phyloP scores from a whole-genome alignment of 2,888 invertebrate genomes.

The Phengaris alcon region DNA sequence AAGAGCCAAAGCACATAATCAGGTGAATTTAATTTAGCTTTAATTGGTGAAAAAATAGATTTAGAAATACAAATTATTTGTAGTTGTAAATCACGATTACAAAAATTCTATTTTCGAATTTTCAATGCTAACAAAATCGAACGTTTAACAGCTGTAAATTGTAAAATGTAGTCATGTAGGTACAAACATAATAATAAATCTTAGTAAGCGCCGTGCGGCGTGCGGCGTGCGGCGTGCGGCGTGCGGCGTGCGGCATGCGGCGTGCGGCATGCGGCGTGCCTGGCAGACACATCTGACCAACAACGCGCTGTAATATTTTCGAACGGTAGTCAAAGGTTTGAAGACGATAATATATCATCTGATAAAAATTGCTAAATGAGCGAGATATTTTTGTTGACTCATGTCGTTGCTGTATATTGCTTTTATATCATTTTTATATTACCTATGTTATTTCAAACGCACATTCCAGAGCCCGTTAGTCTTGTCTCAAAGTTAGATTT shows the following conservation, averaged over 20 bases:
- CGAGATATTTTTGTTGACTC: not conserved
- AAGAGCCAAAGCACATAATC: constrained; percentile 52
- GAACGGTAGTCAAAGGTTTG: not conserved
- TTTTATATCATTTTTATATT: not conserved
- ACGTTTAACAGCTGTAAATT: not conserved
- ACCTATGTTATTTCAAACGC: constrained; percentile 32
- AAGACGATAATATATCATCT: not conserved
- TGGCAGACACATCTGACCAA: not conserved
- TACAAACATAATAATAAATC: not conserved
- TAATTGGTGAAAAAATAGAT: constrained; percentile 43
- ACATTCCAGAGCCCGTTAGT: constrained; percentile 34
- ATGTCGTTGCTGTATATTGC: constrained; percentile 16
- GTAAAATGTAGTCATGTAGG: not conserved
- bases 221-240: too few species aligned
- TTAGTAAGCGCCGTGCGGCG: not conserved
- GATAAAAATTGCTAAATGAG: not conserved
- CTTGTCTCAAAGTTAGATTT: constrained; percentile 35
- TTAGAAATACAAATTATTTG: constrained; percentile 21
- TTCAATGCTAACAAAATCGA: not conserved
- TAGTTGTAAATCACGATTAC: constrained; percentile 1
- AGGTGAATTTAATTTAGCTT: constrained; percentile 51
- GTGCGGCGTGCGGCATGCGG: too few species aligned
- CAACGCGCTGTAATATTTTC: not conserved
- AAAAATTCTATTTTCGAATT: constrained; percentile 19
- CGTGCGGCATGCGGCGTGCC: not conserved